Percentiles rank a stretch among this genome's conserved stretches.
These are phyloP conservation scores for Syngnathus scovelli DNA, from an alignment of 2,113 vertebrate genomes.

Conservation along the genomic window DNA sequence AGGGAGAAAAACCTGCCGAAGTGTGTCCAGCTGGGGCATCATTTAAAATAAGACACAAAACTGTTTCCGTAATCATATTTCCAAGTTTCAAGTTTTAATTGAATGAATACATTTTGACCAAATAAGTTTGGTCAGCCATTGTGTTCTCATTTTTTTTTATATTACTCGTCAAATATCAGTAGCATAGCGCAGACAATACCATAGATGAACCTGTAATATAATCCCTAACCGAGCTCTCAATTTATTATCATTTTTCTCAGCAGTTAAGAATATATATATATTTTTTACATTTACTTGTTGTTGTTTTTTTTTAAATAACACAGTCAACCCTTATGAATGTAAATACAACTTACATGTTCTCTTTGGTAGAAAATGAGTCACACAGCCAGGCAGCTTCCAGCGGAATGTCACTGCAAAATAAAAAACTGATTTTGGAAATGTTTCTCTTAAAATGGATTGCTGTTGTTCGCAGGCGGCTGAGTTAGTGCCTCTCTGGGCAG, in stretches of 20 bases:
- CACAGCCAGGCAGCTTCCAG: not conserved
- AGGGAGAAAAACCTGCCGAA: not conserved
- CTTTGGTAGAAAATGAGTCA: not conserved
- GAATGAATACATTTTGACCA: not conserved
- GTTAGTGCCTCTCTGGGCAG: constrained; percentile 13
- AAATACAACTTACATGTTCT: not conserved
- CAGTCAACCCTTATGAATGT: not conserved
- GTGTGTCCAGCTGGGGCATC: not conserved
- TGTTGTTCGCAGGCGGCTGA: constrained; percentile 1
- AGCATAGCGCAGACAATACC: no score
- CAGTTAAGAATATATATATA: not conserved
- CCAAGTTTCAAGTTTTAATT: not conserved
- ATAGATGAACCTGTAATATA: no score
- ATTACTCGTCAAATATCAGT: no score
- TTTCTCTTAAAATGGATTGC: constrained; percentile 13
- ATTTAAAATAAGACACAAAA: not conserved
- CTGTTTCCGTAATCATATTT: no score
- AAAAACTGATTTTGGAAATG: not conserved
- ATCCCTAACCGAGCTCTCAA: no score
- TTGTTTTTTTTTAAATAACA: not conserved
- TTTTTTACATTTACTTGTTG: no score
- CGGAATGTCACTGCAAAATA: not conserved
- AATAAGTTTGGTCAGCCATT: not conserved
- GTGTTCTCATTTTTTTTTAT: not conserved
- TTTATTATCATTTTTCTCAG: not conserved